phyloP scores from a whole-genome alignment of 1,140 invertebrate species.

The Euglossa dilemma region DNA sequence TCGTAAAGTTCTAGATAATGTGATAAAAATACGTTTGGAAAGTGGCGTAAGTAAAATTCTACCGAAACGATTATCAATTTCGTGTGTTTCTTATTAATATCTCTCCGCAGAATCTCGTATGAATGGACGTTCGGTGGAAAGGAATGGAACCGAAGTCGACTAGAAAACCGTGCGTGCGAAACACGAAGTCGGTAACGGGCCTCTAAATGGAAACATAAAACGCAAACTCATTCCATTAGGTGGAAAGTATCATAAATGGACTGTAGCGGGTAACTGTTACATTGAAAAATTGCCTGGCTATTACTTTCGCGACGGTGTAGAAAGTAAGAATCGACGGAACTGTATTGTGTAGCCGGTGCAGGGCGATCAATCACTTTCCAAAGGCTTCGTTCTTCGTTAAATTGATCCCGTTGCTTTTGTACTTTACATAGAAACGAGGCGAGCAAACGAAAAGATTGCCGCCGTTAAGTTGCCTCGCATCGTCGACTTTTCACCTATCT shows the following conservation, averaged over 20 bases:
- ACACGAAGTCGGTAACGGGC: not conserved
- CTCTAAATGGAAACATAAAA: not conserved
- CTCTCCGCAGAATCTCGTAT: not conserved
- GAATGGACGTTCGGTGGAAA: not conserved
- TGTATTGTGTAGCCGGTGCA: not conserved
- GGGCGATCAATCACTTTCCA: slow-evolving; percentile 4
- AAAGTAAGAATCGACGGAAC: not conserved
- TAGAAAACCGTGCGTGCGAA: not conserved
- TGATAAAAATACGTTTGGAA: too few species aligned
- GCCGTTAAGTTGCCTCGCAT: not conserved
- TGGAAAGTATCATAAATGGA: slow-evolving; percentile 10
- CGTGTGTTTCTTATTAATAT: too few species aligned
- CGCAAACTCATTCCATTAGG: not conserved
- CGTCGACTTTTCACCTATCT: too few species aligned
- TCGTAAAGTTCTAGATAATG: too few species aligned
- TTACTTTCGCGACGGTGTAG: not conserved
- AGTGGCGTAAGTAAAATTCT: too few species aligned
- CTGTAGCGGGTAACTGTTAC: not conserved
- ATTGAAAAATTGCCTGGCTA: not conserved
- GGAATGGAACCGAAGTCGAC: not conserved
- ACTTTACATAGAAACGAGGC: not conserved
- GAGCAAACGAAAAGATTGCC: not conserved
- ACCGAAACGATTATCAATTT: too few species aligned
- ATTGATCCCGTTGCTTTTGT: not conserved
- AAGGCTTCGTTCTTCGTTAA: not conserved